phyloP scores from a whole-genome alignment of 2,888 invertebrate species.

The Julus scandinavius region DNA sequence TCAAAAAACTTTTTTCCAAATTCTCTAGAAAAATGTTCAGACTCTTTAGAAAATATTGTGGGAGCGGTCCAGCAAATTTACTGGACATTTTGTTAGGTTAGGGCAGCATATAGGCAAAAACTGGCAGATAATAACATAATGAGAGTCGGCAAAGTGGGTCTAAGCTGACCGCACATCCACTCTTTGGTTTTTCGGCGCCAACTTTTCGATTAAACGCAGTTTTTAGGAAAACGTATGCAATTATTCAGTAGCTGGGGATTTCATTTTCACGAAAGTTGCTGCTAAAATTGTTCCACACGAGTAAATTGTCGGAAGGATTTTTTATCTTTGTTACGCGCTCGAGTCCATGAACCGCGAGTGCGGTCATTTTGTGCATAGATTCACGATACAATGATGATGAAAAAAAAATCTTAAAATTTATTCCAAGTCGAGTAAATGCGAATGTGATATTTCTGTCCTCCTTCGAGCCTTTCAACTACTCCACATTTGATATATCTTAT shows the following conservation, averaged over 20 bases:
- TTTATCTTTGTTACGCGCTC: slow-evolving; percentile 2
- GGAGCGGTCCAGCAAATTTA: no score
- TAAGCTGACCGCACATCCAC: background rate
- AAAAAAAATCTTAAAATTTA: slow-evolving; percentile 20
- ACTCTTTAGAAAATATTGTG: no score
- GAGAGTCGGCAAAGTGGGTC: no score
- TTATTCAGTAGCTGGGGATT: background rate
- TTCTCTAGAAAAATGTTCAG: no score
- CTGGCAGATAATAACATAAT: no score
- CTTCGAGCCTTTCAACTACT: slow-evolving; percentile 45
- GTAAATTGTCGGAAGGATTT: background rate
- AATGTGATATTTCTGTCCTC: slow-evolving; percentile 46
- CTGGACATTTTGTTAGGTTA: no score
- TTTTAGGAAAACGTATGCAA: background rate
- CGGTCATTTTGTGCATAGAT: slow-evolving; percentile 43
- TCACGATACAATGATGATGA: slow-evolving; percentile 7
- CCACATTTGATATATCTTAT: slow-evolving; percentile 45
- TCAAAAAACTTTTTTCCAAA: no score
- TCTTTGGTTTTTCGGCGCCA: background rate
- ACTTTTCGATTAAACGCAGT: background rate
- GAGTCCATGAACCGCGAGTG: background rate
- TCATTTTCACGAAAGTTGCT: background rate
- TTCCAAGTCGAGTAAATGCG: slow-evolving; percentile 46
- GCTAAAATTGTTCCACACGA: background rate
- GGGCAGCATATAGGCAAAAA: no score